Evolutionary conservation across 2,888 invertebrate genomes (phyloP).

Genomic region (Meandrusa payeni): DNA sequence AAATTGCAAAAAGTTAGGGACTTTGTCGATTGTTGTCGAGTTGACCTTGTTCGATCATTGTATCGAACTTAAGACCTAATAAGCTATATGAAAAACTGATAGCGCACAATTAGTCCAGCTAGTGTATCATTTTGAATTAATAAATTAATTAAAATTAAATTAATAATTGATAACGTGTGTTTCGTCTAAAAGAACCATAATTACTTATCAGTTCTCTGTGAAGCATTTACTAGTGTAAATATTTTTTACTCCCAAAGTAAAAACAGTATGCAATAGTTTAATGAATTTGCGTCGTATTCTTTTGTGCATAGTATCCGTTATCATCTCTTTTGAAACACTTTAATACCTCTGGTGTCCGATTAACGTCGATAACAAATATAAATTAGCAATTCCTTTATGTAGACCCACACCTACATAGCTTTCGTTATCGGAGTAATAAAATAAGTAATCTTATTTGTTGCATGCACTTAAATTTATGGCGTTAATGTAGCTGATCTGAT

Average conservation of each 20-base stretch:
- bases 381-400: conserved; percentile 21
- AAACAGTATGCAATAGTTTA: not conserved
- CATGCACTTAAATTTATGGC: conserved; percentile 17
- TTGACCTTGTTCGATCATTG: too few species aligned
- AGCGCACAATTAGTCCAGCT: too few species aligned
- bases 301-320: conserved; percentile 16
- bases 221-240: too few species aligned
- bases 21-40: too few species aligned
- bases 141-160: too few species aligned
- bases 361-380: conserved; percentile 21
- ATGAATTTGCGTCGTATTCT: conserved; percentile 4
- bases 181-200: too few species aligned
- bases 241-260: too few species aligned
- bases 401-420: conserved; percentile 15
- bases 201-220: too few species aligned
- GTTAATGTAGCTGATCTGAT: conserved; percentile 1
- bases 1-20: too few species aligned
- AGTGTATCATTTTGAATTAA: too few species aligned
- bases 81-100: too few species aligned
- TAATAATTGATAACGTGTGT: not conserved
- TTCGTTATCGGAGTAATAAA: conserved; percentile 21
- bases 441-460: conserved; percentile 19
- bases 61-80: too few species aligned
- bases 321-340: conserved; percentile 13
- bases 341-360: conserved; percentile 16